phyloP scores from a whole-genome alignment of 2,113 vertebrate genomes.

The Zootoca vivipara region DNA sequence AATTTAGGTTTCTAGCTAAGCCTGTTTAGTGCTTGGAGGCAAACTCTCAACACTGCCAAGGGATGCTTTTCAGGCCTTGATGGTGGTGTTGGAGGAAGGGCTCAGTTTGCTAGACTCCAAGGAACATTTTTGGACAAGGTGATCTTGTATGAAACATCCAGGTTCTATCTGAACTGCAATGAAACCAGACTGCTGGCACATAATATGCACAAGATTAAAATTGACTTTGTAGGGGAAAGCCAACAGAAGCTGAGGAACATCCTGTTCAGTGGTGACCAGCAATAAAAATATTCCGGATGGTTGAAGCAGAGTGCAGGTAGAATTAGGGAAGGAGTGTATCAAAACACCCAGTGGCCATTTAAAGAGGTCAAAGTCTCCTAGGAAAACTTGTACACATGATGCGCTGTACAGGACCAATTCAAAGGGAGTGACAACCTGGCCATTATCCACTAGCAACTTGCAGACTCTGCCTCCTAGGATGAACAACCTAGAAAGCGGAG shows the following conservation, averaged over 20 bases:
- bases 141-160: background rate
- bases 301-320: background rate
- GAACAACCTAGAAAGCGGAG: too few relatives aligned
- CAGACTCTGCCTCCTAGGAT: too few relatives aligned
- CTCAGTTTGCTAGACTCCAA: background rate
- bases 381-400: too few relatives aligned
- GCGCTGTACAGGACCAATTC: too few relatives aligned
- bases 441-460: too few relatives aligned
- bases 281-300: background rate
- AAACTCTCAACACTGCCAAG: background rate
- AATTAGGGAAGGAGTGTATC: background rate
- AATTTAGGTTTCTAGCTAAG: background rate
- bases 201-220: background rate
- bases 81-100: background rate
- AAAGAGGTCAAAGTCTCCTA: background rate
- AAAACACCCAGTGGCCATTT: background rate
- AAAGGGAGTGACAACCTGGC: too few relatives aligned
- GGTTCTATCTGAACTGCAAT: background rate
- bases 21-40: background rate
- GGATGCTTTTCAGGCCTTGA: background rate
- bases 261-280: background rate
- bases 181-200: background rate
- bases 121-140: background rate
- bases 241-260: background rate
- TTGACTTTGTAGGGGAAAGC: background rate